Conservation (phyloP, 1,140 invertebrate genomes). For the Eriocheir sinensis region DNA sequence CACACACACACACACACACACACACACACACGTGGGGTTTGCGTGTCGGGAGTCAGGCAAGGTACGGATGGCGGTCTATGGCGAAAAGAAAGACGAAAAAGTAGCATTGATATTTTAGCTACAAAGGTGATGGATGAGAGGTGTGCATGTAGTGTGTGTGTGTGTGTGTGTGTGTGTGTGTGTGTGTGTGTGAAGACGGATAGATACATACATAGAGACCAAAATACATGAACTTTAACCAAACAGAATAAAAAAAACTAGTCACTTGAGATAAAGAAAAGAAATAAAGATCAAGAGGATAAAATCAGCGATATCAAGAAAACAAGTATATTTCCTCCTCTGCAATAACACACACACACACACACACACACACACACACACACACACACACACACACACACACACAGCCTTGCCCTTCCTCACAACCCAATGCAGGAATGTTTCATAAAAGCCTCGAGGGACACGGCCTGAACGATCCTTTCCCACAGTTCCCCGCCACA, state of each 20-base stretch:
- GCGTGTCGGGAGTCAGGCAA: background rate
- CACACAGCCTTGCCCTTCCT: background rate
- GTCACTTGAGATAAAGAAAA: too few species aligned
- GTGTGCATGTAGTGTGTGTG: too few species aligned
- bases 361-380: too few species aligned
- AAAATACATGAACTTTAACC: too few species aligned
- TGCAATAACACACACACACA: too few species aligned
- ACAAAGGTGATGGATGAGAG: background rate
- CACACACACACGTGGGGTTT: background rate
- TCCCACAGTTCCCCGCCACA: background rate
- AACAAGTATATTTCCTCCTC: too few species aligned
- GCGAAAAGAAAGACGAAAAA: background rate
- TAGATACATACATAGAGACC: too few species aligned
- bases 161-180: too few species aligned
- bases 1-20: conserved; percentile 1
- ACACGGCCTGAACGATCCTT: background rate
- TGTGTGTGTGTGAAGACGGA: too few species aligned
- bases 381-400: background rate
- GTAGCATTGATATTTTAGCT: background rate
- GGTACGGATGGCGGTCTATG: background rate
- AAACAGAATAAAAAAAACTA: too few species aligned
- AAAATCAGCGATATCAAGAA: too few species aligned
- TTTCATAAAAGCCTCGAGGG: background rate
- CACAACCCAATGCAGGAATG: background rate
- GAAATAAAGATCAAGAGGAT: too few species aligned